These are phyloP conservation scores for Cheracebus regulus DNA, from an alignment of 2,797 vertebrate genomes.

Conservation along the genomic window DNA sequence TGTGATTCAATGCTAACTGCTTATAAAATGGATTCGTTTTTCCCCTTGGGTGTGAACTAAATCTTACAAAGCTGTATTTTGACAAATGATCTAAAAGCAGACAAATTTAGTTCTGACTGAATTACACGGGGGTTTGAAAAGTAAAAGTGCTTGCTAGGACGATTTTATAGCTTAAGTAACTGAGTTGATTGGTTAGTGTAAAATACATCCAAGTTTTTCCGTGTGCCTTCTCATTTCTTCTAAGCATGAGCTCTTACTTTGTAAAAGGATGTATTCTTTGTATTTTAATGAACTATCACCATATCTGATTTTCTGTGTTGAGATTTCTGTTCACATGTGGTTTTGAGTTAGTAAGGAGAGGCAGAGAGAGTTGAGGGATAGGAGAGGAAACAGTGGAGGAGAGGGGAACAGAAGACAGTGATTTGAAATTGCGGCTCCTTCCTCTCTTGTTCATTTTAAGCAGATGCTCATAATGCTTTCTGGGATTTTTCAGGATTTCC, in stretches of 20 bases:
- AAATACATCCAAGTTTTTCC: constrained; percentile 32
- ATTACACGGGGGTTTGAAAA: not conserved
- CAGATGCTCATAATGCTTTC: not conserved
- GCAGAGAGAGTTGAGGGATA: not conserved
- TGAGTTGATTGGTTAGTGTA: not conserved
- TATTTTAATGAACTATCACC: constrained; percentile 17
- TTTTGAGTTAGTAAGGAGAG: not conserved
- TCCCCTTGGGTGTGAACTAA: not conserved
- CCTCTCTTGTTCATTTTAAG: not conserved
- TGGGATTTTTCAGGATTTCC: not conserved
- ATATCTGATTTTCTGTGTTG: constrained; percentile 23
- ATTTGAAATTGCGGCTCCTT: not conserved
- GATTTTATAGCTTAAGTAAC: constrained; percentile 37
- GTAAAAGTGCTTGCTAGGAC: not conserved
- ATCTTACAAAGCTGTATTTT: constrained; percentile 20
- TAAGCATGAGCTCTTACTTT: not conserved
- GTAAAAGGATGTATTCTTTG: not conserved
- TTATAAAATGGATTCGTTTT: constrained; percentile 34
- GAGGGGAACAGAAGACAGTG: not conserved
- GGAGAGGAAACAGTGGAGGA: not conserved
- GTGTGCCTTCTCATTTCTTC: not conserved
- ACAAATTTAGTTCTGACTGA: constrained; percentile 31
- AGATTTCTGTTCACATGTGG: not conserved
- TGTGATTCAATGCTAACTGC: constrained; percentile 12
- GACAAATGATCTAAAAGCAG: constrained; percentile 24